Evolutionary conservation across 2,888 invertebrate species (phyloP).

Genomic region (Amblyjoppa proteus): DNA sequence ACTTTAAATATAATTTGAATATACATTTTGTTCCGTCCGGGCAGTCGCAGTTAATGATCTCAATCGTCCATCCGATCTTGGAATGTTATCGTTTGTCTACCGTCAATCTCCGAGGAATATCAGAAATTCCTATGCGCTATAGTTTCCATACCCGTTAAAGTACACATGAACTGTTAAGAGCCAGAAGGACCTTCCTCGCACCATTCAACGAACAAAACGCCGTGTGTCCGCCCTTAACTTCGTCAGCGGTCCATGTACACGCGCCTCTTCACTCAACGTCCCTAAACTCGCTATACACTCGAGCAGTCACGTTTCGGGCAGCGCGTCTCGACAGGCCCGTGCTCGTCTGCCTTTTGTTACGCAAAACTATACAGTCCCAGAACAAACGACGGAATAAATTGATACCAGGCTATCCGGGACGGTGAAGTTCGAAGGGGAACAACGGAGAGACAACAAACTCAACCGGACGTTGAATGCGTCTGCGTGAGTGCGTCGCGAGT

Average conservation of each 20-base stretch:
- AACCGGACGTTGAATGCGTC: background rate
- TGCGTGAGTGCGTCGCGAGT: background rate
- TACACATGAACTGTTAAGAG: too few species aligned
- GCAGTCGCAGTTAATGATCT: too few species aligned
- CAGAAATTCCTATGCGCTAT: too few species aligned
- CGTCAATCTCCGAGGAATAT: too few species aligned
- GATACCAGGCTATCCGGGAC: conserved; percentile 47
- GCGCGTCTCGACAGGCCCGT: conserved; percentile 51
- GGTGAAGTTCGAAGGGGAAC: conserved; percentile 17
- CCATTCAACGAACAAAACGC: background rate
- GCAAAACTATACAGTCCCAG: conserved; percentile 57
- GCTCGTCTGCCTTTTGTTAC: conserved; percentile 64
- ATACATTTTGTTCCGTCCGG: too few species aligned
- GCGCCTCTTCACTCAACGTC: background rate
- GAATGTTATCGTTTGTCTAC: too few species aligned
- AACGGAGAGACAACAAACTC: background rate
- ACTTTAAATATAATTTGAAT: too few species aligned
- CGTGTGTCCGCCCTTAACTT: background rate
- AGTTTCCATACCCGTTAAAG: too few species aligned
- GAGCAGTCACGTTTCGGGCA: conserved; percentile 53
- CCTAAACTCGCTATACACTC: background rate
- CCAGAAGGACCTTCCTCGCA: too few species aligned
- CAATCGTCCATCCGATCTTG: too few species aligned
- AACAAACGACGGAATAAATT: conserved; percentile 67
- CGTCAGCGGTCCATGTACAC: background rate